These are phyloP conservation scores for Clavelina lepadiformis DNA, from an alignment of 23 tunicate genomes.

Conservation along the genomic window DNA sequence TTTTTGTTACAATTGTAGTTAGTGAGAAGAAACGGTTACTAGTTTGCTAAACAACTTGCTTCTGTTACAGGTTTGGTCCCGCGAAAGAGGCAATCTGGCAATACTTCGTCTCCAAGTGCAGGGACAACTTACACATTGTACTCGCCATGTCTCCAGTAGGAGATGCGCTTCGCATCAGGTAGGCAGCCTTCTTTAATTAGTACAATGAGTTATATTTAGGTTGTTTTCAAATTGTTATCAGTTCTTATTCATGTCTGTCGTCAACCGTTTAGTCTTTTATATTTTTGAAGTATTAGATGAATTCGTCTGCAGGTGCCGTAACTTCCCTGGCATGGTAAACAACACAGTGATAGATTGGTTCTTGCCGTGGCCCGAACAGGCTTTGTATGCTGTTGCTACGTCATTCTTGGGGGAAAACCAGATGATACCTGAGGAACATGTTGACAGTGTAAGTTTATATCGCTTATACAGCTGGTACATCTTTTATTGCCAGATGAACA, in stretches of 20 bases:
- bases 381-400: conserved; percentile 92
- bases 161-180: conserved; percentile 88
- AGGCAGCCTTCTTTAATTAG: not conserved
- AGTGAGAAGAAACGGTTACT: too few species aligned
- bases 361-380: conserved; percentile 99
- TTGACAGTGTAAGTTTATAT: conserved; percentile 50
- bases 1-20: too few species aligned
- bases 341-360: conserved; percentile 98
- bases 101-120: conserved; percentile 89
- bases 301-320: conserved; percentile 64
- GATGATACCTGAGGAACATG: conserved; percentile 95
- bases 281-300: not conserved
- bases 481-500: not conserved
- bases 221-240: too few species aligned
- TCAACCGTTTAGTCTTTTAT: too few species aligned
- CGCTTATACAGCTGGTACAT: not conserved
- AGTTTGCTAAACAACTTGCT: too few species aligned
- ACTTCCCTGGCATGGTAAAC: conserved; percentile 99
- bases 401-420: conserved; percentile 95
- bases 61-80: conserved; percentile 71
- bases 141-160: conserved; percentile 99
- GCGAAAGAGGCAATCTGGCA: conserved; percentile 99
- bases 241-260: too few species aligned
- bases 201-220: too few species aligned
- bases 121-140: conserved; percentile 90